phyloP scores from a whole-genome alignment of 1,140 invertebrate genomes.

The Antheraea pernyi region DNA sequence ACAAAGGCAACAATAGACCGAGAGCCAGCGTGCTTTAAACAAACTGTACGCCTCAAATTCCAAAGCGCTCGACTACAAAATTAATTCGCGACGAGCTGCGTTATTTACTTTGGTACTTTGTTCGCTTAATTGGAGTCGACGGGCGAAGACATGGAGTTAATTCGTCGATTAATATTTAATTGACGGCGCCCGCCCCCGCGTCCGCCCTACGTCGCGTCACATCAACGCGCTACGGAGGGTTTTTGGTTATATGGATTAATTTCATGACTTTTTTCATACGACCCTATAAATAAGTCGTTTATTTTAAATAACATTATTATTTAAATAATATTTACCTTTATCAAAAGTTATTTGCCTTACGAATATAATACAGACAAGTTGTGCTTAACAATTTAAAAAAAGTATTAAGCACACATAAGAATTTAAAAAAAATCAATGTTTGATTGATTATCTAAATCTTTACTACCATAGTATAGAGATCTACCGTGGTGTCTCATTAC shows the following conservation, averaged over 20 bases:
- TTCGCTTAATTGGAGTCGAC: slow-evolving; percentile 70
- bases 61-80: slow-evolving; percentile 48
- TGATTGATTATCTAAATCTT: no score
- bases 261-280: background rate
- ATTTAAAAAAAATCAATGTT: no score
- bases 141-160: slow-evolving; percentile 63
- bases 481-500: no score
- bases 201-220: slow-evolving; percentile 6
- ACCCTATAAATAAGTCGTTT: background rate
- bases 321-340: background rate
- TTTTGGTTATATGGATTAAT: background rate
- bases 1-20: slow-evolving; percentile 4
- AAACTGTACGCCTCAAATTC: slow-evolving; percentile 29
- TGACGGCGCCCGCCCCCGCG: slow-evolving; percentile 28
- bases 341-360: no score
- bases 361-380: no score
- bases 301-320: background rate
- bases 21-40: slow-evolving; percentile 38
- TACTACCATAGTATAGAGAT: no score
- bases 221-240: background rate
- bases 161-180: slow-evolving; percentile 74
- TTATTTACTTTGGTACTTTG: slow-evolving; percentile 73
- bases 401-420: no score
- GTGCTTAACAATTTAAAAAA: no score
- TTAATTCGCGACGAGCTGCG: slow-evolving; percentile 52